A percentile compares a stretch with the other conserved stretches of the same genome.
phyloP scores from a whole-genome alignment of 2,888 invertebrate species.

The Lysandra bellargus region DNA sequence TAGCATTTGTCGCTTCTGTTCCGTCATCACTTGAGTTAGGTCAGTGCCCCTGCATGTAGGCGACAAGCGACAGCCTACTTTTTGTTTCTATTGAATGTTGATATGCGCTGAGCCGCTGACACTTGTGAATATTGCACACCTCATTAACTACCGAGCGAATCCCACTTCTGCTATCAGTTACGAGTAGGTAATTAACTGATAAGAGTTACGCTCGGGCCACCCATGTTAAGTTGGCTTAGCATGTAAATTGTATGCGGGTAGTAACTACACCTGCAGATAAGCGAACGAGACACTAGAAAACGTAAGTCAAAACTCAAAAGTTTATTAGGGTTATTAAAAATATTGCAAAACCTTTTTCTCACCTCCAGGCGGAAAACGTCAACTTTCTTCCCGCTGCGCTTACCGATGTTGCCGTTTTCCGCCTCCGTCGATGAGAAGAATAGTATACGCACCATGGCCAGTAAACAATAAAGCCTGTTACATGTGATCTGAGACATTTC shows the following conservation, averaged over 20 bases:
- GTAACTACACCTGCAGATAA: conserved; percentile 2
- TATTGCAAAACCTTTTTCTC: neutral
- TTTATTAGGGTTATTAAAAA: neutral
- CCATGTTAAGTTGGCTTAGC: neutral
- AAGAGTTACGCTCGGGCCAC: neutral
- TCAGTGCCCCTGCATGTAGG: conserved; percentile 56
- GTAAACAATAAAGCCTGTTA: too few relatives aligned
- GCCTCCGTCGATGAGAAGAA: too few relatives aligned
- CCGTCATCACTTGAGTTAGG: conserved; percentile 50
- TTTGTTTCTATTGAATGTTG: conserved; percentile 29
- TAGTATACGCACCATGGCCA: too few relatives aligned
- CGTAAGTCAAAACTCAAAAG: neutral
- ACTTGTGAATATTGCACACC: conserved; percentile 9
- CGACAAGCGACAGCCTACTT: conserved; percentile 45
- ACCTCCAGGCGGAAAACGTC: too few relatives aligned
- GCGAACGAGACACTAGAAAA: neutral
- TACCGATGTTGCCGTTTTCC: too few relatives aligned
- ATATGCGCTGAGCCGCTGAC: conserved; percentile 4
- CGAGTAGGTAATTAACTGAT: neutral
- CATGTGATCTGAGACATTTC: too few relatives aligned
- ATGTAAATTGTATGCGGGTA: conserved; percentile 16
- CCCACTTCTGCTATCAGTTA: neutral
- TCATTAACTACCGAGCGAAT: neutral
- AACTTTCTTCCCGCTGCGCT: too few relatives aligned
- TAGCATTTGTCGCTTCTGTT: conserved; percentile 39